phyloP scores from a whole-genome alignment of 30 jellyfish, hydroid and myxozoan species.

The Aurelia coerulea region DNA sequence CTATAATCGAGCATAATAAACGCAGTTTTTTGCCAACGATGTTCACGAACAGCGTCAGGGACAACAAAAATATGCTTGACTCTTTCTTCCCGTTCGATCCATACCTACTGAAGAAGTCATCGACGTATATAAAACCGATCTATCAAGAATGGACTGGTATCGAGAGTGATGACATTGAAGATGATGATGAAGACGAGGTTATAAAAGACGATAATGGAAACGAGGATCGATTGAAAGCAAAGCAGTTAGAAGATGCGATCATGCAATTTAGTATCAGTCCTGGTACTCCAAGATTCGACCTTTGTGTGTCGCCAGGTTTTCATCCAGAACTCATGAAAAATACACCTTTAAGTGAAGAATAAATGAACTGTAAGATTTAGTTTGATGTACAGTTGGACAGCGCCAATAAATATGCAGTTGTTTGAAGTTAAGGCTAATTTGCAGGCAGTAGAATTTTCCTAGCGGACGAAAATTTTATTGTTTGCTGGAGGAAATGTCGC shows the following conservation, averaged over 20 bases:
- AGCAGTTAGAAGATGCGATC: conserved; percentile 20
- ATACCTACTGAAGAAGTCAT: conserved; percentile 70
- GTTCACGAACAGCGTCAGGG: conserved; percentile 1
- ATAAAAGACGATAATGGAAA: conserved; percentile 50
- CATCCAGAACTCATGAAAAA: conserved; percentile 48
- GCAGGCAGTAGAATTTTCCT: too few relatives aligned
- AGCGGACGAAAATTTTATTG: too few relatives aligned
- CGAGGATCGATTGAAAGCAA: conserved; percentile 34
- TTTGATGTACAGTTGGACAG: too few relatives aligned
- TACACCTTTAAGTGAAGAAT: conserved; percentile 5
- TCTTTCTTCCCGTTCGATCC: conserved; percentile 93
- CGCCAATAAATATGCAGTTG: too few relatives aligned
- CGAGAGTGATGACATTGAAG: conserved; percentile 36
- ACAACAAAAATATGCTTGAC: conserved; percentile 57
- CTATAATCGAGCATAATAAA: conserved; percentile 84
- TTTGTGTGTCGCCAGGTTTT: conserved; percentile 77
- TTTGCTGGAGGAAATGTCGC: too few relatives aligned
- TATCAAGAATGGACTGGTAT: conserved; percentile 80
- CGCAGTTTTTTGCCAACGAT: conserved; percentile 58
- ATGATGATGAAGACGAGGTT: conserved; percentile 25
- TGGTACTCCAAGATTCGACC: conserved; percentile 60
- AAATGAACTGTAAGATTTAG: neutral
- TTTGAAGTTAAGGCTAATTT: too few relatives aligned
- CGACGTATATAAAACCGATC: conserved; percentile 41
- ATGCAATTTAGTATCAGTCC: conserved; percentile 52